Conservation (phyloP, 2,113 vertebrate species). For the Pseudorhombus dupliciocellatus region DNA sequence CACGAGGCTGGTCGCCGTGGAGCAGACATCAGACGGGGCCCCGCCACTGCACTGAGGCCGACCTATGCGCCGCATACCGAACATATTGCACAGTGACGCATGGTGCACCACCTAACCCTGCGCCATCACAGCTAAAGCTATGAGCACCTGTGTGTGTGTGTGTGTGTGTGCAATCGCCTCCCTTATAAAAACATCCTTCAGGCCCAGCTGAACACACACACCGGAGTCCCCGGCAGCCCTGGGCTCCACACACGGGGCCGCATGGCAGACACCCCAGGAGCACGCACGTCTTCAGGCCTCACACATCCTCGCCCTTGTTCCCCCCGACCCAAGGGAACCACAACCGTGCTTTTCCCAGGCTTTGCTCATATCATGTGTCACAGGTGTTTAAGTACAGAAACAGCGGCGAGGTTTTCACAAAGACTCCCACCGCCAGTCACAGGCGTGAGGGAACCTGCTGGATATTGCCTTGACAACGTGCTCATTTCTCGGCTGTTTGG, state of each 20-base stretch:
- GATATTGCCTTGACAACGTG: conserved; percentile 71
- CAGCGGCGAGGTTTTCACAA: conserved; percentile 41
- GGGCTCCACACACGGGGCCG: conserved; percentile 22
- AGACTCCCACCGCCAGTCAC: conserved; percentile 41
- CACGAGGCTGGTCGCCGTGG: conserved; percentile 35
- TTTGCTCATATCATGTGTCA: conserved; percentile 56
- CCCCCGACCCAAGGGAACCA: conserved; percentile 51
- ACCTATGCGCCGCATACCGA: conserved; percentile 56
- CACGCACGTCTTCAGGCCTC: conserved; percentile 45
- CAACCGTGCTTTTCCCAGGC: conserved; percentile 66
- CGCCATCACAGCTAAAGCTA: conserved; percentile 39
- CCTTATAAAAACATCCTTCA: conserved; percentile 76
- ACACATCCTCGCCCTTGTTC: conserved; percentile 26
- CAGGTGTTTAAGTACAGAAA: conserved; percentile 69
- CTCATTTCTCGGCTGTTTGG: conserved; percentile 68
- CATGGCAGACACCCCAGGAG: conserved; percentile 47
- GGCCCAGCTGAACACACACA: conserved; percentile 74
- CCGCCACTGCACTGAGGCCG: conserved; percentile 35
- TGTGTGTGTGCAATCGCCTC: conserved; percentile 35
- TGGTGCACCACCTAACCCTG: conserved; percentile 55
- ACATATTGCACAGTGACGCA: conserved; percentile 65
- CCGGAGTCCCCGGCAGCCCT: conserved; percentile 52
- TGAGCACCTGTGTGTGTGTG: conserved; percentile 53
- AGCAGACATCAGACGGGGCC: conserved; percentile 60
- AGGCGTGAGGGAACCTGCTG: conserved; percentile 70